Conservation (phyloP, 2,888 invertebrate species). For the Agriotes lineatus region DNA sequence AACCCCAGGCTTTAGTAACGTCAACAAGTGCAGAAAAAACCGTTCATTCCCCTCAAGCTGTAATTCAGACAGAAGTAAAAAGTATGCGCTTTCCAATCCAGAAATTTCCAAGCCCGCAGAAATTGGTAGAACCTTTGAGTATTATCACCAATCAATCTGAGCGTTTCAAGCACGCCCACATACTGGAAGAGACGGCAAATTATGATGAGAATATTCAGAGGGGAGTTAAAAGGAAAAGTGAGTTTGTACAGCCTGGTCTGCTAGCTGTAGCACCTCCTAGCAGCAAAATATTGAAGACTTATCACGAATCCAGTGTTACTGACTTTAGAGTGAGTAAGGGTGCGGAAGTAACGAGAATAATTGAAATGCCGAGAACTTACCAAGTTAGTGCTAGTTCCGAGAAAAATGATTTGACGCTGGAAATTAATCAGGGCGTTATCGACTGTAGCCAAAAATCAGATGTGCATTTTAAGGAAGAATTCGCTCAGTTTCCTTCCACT, state of each 20-base stretch:
- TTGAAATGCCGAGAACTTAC: background rate
- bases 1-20: slow-evolving; percentile 33
- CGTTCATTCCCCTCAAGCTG: background rate
- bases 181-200: slow-evolving; percentile 57
- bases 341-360: background rate
- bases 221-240: slow-evolving; percentile 57
- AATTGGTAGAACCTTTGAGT: slow-evolving; percentile 59
- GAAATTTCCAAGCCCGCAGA: slow-evolving; percentile 52
- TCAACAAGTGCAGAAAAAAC: slow-evolving; percentile 30
- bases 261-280: slow-evolving; percentile 34
- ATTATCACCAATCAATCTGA: slow-evolving; percentile 63
- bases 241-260: slow-evolving; percentile 28
- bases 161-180: slow-evolving; percentile 61
- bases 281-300: slow-evolving; percentile 39
- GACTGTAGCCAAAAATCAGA: background rate
- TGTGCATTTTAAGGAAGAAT: background rate
- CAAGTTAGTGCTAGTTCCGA: background rate
- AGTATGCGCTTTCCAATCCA: slow-evolving; percentile 61
- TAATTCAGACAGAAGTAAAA: slow-evolving; percentile 56
- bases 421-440: too few species aligned
- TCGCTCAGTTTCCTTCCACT: slow-evolving; percentile 35
- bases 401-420: background rate
- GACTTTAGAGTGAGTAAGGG: slow-evolving; percentile 20
- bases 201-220: slow-evolving; percentile 60
- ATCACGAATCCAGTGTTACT: slow-evolving; percentile 30